Evolutionary conservation across 2,888 invertebrate species (phyloP), one percentile per base, ranked within the genome.

Genomic region (Melanargia galathea): DNA sequence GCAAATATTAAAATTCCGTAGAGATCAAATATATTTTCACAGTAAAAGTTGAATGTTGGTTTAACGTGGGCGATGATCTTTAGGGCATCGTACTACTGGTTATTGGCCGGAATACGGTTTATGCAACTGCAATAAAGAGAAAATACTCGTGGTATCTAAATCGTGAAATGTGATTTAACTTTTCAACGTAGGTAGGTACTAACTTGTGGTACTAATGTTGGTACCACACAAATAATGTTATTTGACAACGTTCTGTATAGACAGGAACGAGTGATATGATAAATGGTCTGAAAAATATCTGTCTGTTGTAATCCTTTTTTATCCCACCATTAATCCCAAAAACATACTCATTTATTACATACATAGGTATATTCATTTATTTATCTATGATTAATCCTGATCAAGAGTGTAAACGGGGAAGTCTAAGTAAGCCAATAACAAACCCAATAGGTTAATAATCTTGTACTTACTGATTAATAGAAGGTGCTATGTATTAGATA

Each of bases 1-100:
- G 20, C 59, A 65, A 65, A 67, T 67, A 67, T 67, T 65, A 65
- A 65, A 65, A 67, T 67, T 65, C 65, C 65, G 57, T 48, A 57
- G 65, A 64, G 62, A 60, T 64, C 45, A 62, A 60, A 63, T 66
- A 66, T 66, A 66, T 66, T 60, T 60, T 66, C 57, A 48, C 57
- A 48, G 60, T 63, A 52, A 60, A 65, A 67, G 62, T 67, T 65
- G 57, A 60, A 67, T 60, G 62, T 63, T 60, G 60, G 60, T 67
- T 67, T 64, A 64, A 67, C 62, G 60, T 64, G 66, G 62, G 45
- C 64, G 54, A 60, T 65, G 65, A 65, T 67, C 62, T 60, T 66
- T 63, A 63, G 65, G 62, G 65, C 65, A 35, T 57, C 48, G 65
- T 57, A 52, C 67, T 59, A 45, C 18, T 60, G 64, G 66, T 64